Percentiles rank a stretch among this genome's conserved stretches.
These are phyloP conservation scores for Zelleria hepariella DNA, from an alignment of 2,888 invertebrate genomes.

Conservation along the genomic window DNA sequence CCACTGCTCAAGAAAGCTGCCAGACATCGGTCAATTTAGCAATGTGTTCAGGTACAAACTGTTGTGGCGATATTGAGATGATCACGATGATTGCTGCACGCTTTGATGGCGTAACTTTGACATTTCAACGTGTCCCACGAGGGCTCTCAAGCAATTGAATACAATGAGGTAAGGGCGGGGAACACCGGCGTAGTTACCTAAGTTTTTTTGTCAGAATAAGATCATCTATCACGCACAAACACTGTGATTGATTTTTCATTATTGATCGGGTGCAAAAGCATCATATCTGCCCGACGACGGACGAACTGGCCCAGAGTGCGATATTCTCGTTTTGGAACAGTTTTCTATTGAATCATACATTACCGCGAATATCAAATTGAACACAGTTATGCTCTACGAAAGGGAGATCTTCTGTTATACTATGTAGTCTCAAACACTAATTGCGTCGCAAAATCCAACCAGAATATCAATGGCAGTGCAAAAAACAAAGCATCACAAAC, in stretches of 20 bases:
- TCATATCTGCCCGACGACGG: too few relatives aligned
- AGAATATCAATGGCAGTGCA: neutral
- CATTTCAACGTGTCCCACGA: constrained; percentile 1
- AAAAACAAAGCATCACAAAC: neutral
- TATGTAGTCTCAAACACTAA: neutral
- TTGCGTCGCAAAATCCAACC: neutral
- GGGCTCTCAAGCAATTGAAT: neutral
- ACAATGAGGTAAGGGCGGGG: too few relatives aligned
- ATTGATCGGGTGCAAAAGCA: too few relatives aligned
- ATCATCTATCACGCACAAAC: too few relatives aligned
- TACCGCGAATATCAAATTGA: too few relatives aligned
- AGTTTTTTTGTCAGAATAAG: too few relatives aligned
- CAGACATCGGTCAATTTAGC: neutral
- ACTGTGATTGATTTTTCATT: neutral
- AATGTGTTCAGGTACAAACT: neutral
- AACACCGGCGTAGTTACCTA: too few relatives aligned
- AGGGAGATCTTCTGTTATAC: neutral
- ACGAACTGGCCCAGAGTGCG: too few relatives aligned
- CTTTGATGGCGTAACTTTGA: constrained; percentile 6
- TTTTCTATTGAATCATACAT: too few relatives aligned
- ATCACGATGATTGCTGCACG: neutral
- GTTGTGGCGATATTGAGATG: neutral
- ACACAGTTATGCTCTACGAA: too few relatives aligned
- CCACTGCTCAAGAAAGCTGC: neutral
- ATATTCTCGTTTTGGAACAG: too few relatives aligned